Evolutionary conservation across 2,797 vertebrate species (phyloP).

Genomic region (Botia almorhae): DNA sequence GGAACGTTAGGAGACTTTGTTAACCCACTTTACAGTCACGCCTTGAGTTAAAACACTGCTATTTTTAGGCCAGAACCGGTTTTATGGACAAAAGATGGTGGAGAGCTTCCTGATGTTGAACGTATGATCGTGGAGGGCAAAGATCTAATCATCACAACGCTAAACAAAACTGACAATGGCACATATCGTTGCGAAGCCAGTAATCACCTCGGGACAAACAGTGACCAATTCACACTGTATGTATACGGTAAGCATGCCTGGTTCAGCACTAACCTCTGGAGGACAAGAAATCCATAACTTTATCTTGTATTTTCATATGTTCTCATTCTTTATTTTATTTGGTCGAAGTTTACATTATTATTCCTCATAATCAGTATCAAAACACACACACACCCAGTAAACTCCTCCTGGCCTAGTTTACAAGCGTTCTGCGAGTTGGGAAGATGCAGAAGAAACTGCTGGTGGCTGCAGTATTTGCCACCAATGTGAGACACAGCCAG

Average conservation of each 20-base stretch:
- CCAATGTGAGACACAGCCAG: constrained; percentile 58
- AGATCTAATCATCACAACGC: constrained; percentile 91
- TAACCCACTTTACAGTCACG: not conserved
- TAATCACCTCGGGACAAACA: constrained; percentile 93
- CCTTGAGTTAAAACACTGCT: constrained; percentile 5
- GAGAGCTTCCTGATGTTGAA: constrained; percentile 94
- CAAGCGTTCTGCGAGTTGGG: constrained; percentile 56
- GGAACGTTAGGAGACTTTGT: not conserved
- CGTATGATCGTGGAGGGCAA: constrained; percentile 96
- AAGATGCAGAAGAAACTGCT: constrained; percentile 64
- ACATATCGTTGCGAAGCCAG: constrained; percentile 97
- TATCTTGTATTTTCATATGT: constrained; percentile 21
- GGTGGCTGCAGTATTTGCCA: constrained; percentile 70
- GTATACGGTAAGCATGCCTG: constrained; percentile 89
- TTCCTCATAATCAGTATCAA: constrained; percentile 18
- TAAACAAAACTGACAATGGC: constrained; percentile 99
- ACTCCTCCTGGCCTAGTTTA: constrained; percentile 62
- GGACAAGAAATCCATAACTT: constrained; percentile 16
- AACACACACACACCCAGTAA: constrained; percentile 23
- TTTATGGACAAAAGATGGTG: constrained; percentile 96
- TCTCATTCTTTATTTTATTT: constrained; percentile 36
- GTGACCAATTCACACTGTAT: constrained; percentile 93
- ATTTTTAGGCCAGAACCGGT: constrained; percentile 89
- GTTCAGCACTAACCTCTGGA: not conserved
- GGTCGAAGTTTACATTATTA: constrained; percentile 33